Base-by-base conservation (phyloP, 2,888 invertebrate genomes). In the Abrostola tripartita region DNA sequence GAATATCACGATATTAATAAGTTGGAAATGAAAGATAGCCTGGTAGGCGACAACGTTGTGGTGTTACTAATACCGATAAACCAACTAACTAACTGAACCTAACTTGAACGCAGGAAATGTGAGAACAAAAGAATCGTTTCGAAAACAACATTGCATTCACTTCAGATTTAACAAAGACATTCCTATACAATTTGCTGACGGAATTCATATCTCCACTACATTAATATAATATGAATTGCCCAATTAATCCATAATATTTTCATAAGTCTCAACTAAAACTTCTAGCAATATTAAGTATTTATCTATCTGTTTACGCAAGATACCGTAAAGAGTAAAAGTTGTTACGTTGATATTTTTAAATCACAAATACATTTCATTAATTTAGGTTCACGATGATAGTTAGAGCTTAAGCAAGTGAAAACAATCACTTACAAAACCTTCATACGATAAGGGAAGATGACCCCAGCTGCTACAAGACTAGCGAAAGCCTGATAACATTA, bases 111-210 rank as follows among this genome's bases (percentile, higher is more conserved):
- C 86, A 87, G 87, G 83, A 88, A 88, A 87, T 81, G 76, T 81
- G 82, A 77, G 75, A 90, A 91, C 90, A 91, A 91, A 90, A 90
- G 89, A 89, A 87, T 86, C 83, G 81, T 81, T 84, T 86, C 82
- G 78, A 87, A 86, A 90, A 87, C 88, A 88, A 86, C 78, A 81
- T 80, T 76, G 78, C 79, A 77, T 77, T 76, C 75, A 77, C 74
- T 80, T 81, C 68, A 74, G 78, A 78, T 81, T 74, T 77, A 83
- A 85, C 81, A 85, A 84, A 81, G 82, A 76, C 77, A 81, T 75
- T 79, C 75, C 73, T 73, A 75, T 79, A 76, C 65, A 78, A 71
- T 75, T 65, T 64, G 62, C 61, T 72, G 60, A 74, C 70, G 74
- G 72, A 74, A 78, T 76, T 69, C 75, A 78, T 59, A 78, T 72